Evolutionary conservation across 2,888 invertebrate species (phyloP), one percentile per base, ranked within the genome.

Genomic region (Synanthedon andrenaeformis): DNA sequence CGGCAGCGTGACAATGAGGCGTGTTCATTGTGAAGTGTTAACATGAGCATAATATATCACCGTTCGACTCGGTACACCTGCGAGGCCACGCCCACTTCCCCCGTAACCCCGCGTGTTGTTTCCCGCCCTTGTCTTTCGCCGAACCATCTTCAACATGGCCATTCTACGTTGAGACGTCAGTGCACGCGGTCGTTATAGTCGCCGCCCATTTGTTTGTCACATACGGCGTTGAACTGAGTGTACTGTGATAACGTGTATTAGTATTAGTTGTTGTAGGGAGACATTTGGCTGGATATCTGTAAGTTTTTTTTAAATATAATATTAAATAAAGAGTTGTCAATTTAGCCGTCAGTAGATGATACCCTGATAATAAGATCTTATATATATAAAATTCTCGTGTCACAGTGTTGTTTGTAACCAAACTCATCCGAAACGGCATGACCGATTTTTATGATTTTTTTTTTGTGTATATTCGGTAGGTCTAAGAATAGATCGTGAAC

Each of bases 1-100:
- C 45, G 5, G 45, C 42, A 69, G 70, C 79, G 77, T 81, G 83
- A 84, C 83, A 80, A 70, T 76, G 72, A 86, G 86, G 86, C 85
- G 86, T 83, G 83, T 82, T 74, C 77, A 63, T 64, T 64, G 62
- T 61, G 61, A 62, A 76, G 81, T 82, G 83, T 79, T 82, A 83
- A 82, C 79, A 80, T 79, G 80, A 78, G 82, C 81, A 83, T 85
- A 84, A 82, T 84, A 84, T 76, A 82, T 85, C 83, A 84, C 75
- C 66, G 75, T 78, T 76, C 73, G 74, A 69, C 64, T 63, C 74
- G 76, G 76, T 82, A 78, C 83, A 85, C 85, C 84, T 85, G 84
- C 72, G 65, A 75, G 64, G 72, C 79, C 76, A 72, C 83, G 81
- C 81, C 82, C 65, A 70, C 57, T 60, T 56, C 60, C 54, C 52